Evolutionary conservation across 1,140 invertebrate genomes (phyloP).

Genomic region (Diploscapter pachys): DNA sequence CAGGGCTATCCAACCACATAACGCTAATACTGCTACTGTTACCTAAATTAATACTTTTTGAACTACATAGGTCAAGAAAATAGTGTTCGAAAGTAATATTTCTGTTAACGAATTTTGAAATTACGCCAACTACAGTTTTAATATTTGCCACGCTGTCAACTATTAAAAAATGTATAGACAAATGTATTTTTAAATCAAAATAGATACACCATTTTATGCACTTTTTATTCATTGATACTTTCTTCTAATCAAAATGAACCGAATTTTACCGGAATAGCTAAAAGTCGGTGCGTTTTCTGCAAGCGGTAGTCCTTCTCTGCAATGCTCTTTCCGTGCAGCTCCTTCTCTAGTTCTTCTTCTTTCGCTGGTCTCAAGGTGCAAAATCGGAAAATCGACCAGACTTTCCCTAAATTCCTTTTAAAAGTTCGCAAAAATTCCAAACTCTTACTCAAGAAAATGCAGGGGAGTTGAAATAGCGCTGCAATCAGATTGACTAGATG

Average conservation of each 20-base stretch:
- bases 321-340: constrained; percentile 29
- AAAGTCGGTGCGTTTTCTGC: constrained; percentile 16
- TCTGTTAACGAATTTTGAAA: background rate
- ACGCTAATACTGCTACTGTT: constrained; percentile 21
- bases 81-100: no score
- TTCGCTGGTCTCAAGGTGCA: constrained; percentile 30
- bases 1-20: constrained; percentile 28
- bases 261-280: constrained; percentile 23
- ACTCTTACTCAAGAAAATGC: constrained; percentile 21
- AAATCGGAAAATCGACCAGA: constrained; percentile 29
- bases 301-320: constrained; percentile 23
- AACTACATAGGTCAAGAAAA: background rate
- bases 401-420: constrained; percentile 12
- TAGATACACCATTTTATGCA: no score
- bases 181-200: no score
- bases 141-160: no score
- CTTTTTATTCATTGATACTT: no score
- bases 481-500: constrained; percentile 36
- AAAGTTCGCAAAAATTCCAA: background rate
- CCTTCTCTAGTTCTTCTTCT: constrained; percentile 30
- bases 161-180: no score
- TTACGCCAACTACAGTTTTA: constrained; percentile 7
- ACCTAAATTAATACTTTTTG: background rate
- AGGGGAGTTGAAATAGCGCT: constrained; percentile 28
- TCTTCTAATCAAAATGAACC: background rate